Evolutionary conservation across 2,797 vertebrate species (phyloP).

Genomic region (Enteromius mattozi): DNA sequence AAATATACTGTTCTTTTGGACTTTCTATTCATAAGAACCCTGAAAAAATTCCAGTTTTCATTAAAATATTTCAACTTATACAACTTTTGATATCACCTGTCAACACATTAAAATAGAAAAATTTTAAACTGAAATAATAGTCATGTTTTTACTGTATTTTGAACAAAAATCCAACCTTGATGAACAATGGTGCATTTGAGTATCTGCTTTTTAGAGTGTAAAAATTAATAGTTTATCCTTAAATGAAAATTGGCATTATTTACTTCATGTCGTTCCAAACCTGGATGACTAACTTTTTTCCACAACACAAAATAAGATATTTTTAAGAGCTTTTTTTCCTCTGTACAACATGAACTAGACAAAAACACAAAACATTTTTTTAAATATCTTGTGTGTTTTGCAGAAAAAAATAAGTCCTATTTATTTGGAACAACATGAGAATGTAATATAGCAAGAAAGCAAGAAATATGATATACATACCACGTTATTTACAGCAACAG

Average conservation of each 20-base stretch:
- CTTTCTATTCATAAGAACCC: background rate
- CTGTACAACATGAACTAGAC: background rate
- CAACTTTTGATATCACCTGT: background rate
- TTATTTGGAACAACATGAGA: background rate
- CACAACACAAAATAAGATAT: background rate
- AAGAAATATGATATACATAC: background rate
- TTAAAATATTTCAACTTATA: background rate
- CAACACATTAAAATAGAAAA: background rate
- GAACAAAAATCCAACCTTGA: background rate
- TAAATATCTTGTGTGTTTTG: background rate
- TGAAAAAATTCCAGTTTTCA: background rate
- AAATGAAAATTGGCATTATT: background rate
- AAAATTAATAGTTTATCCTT: background rate
- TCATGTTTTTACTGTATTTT: background rate
- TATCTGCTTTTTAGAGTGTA: background rate
- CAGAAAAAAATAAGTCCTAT: background rate
- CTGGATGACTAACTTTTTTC: background rate
- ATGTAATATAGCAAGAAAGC: background rate
- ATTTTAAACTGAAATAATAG: background rate
- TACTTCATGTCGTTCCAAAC: background rate
- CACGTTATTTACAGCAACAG: background rate
- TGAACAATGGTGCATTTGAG: background rate
- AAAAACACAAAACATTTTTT: background rate
- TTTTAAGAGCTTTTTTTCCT: background rate
- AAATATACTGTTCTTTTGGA: background rate